Evolutionary conservation across 2,888 invertebrate species (phyloP).

Genomic region (Nephrocerus scutellatus): DNA sequence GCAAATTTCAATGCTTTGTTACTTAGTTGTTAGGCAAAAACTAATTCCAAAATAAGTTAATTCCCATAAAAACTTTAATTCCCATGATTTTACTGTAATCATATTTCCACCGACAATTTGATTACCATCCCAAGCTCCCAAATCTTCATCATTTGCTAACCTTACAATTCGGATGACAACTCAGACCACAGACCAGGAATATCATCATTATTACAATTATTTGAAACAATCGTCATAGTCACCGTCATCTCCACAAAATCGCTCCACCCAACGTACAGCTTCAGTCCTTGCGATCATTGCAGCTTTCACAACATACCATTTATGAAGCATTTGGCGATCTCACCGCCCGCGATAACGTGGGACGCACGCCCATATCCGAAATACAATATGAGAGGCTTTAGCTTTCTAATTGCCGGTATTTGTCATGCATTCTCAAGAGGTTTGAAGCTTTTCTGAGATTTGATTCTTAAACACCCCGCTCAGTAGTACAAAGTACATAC

Average conservation of each 20-base stretch:
- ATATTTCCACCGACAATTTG: constrained; percentile 26
- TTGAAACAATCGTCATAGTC: no score
- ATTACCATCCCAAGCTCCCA: constrained; percentile 29
- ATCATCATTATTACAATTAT: background rate
- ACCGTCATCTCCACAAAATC: constrained; percentile 18
- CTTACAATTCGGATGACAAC: constrained; percentile 12
- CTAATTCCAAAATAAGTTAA: no score
- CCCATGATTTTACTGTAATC: constrained; percentile 27
- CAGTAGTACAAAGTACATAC: no score
- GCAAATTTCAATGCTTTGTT: no score
- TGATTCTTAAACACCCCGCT: no score
- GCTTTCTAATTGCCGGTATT: no score
- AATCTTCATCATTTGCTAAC: constrained; percentile 34
- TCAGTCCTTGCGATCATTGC: constrained; percentile 40
- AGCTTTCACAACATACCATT: constrained; percentile 39
- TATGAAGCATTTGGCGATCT: constrained; percentile 40
- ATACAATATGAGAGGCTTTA: no score
- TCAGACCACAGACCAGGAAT: background rate
- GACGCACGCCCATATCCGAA: no score
- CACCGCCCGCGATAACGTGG: constrained; percentile 40
- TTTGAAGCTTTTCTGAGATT: no score
- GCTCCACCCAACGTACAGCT: constrained; percentile 16
- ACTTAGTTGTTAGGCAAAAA: no score
- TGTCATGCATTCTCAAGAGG: no score
- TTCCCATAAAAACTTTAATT: no score